These are phyloP conservation scores for Neogale vison DNA, from an alignment of 2,113 vertebrate genomes.

Conservation along the genomic window DNA sequence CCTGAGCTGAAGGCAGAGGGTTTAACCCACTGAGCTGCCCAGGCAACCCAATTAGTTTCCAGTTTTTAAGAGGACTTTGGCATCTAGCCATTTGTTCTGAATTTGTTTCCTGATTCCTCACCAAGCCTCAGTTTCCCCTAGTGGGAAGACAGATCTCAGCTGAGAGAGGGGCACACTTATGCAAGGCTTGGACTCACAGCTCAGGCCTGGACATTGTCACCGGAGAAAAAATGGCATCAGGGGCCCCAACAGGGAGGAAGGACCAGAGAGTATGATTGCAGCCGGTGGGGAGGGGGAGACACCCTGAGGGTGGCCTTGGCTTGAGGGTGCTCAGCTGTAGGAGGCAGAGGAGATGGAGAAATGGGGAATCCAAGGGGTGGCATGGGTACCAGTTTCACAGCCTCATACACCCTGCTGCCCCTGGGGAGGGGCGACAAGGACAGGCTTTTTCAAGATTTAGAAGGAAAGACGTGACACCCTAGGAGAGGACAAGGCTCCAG, in stretches of 20 bases:
- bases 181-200: neutral
- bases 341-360: neutral
- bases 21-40: too few species aligned
- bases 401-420: neutral
- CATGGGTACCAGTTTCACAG: neutral
- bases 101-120: neutral
- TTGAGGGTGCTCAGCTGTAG: neutral
- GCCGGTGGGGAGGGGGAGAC: neutral
- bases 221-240: neutral
- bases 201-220: neutral
- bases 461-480: neutral
- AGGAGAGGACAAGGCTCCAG: neutral
- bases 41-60: too few species aligned
- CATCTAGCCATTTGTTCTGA: slow-evolving; percentile 27
- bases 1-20: too few species aligned
- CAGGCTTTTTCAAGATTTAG: slow-evolving; percentile 10
- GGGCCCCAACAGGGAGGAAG: neutral
- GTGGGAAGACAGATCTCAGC: neutral
- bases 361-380: neutral
- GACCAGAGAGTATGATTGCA: neutral
- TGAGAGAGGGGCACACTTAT: neutral
- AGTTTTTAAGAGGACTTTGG: neutral
- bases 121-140: slow-evolving; percentile 33
- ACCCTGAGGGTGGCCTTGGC: neutral
- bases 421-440: neutral